These are phyloP conservation scores for Archips xylosteana DNA, from an alignment of 2,888 invertebrate genomes.

Conservation along the genomic window DNA sequence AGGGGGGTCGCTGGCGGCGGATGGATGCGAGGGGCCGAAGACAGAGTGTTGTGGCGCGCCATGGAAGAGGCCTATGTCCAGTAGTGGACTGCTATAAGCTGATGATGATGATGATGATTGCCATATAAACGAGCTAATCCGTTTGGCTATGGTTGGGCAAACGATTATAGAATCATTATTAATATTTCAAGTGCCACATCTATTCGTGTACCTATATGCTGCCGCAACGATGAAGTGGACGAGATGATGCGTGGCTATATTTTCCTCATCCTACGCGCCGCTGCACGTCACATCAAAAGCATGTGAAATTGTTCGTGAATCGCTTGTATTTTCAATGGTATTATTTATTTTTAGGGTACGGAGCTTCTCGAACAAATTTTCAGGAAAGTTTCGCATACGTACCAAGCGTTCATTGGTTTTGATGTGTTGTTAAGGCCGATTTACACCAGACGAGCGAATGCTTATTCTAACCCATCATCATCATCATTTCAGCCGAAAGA, in stretches of 20 bases:
- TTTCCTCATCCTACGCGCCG: conserved; percentile 52
- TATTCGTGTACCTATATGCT: not conserved
- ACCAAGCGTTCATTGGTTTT: not conserved
- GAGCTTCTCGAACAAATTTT: not conserved
- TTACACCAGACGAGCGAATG: too few species aligned
- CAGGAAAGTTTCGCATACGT: not conserved
- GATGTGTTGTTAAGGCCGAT: not conserved
- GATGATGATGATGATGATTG: too few species aligned
- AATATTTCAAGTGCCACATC: conserved; percentile 15
- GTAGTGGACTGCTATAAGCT: too few species aligned
- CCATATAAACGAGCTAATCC: too few species aligned
- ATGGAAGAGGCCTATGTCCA: too few species aligned
- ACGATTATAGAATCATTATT: too few species aligned
- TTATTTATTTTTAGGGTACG: conserved; percentile 40
- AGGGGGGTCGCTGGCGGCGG: too few species aligned
- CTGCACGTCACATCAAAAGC: conserved; percentile 52
- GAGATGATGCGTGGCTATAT: conserved; percentile 38
- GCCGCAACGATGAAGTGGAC: conserved; percentile 28
- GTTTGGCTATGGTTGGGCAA: too few species aligned
- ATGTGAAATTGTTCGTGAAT: conserved; percentile 54
- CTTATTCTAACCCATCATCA: too few species aligned
- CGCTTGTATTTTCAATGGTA: conserved; percentile 37
- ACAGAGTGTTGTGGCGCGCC: too few species aligned
- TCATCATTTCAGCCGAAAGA: too few species aligned
- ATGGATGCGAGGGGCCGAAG: too few species aligned